Percentiles rank a stretch among this genome's conserved stretches.
These are phyloP conservation scores for Holotrichia oblita DNA, from an alignment of 1,140 invertebrate genomes.

Conservation along the genomic window DNA sequence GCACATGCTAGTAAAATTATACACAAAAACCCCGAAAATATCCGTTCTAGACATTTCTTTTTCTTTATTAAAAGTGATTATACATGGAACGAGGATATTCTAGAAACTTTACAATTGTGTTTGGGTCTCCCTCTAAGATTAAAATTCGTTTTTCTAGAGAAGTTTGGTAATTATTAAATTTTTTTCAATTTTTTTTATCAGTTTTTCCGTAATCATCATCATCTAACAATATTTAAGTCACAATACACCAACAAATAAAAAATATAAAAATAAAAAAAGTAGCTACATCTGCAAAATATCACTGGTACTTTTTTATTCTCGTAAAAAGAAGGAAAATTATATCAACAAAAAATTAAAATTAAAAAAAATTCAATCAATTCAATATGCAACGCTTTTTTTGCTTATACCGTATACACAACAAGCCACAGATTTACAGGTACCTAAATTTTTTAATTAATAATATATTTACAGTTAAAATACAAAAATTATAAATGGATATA, in stretches of 20 bases:
- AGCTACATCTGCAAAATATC: conserved; percentile 36
- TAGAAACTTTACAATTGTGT: conserved; percentile 28
- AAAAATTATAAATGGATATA: neutral
- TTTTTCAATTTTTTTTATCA: conserved; percentile 1
- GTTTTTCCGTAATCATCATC: neutral
- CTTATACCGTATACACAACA: conserved; percentile 56
- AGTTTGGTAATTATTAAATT: conserved; percentile 53
- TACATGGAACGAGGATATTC: conserved; percentile 31
- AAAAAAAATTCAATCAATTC: conserved; percentile 7
- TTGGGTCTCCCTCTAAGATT: conserved; percentile 40
- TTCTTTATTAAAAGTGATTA: neutral
- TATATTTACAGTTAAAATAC: conserved; percentile 40
- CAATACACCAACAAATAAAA: conserved; percentile 53
- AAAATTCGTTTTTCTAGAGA: conserved; percentile 62
- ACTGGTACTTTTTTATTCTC: conserved; percentile 14
- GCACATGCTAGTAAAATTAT: neutral
- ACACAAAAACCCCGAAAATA: neutral
- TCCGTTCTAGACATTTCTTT: neutral
- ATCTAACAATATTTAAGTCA: conserved; percentile 47
- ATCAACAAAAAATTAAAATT: conserved; percentile 27
- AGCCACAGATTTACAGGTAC: conserved; percentile 60
- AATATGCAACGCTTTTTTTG: conserved; percentile 18
- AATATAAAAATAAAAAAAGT: conserved; percentile 46
- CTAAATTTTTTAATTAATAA: conserved; percentile 54
- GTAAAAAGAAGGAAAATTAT: conserved; percentile 9